Conservation (phyloP, 2,797 vertebrate species). For the Danio choprae region DNA sequence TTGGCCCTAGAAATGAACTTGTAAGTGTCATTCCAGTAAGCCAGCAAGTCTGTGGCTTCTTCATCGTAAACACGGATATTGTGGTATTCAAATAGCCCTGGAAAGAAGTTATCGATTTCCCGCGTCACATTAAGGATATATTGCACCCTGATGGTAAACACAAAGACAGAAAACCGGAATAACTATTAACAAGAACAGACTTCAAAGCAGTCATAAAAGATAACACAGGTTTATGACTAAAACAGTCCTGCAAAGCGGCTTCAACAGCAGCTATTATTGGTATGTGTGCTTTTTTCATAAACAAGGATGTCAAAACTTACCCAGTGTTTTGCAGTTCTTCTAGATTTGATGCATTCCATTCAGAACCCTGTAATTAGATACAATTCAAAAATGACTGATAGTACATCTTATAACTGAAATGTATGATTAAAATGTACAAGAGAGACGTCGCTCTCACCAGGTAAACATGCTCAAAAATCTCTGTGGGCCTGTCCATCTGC, state of each 20-base stretch:
- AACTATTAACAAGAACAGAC: constrained; percentile 20
- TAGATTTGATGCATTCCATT: constrained; percentile 98
- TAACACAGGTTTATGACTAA: background rate
- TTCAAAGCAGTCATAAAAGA: background rate
- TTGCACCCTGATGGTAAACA: constrained; percentile 78
- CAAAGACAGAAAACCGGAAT: background rate
- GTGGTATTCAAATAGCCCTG: constrained; percentile 94
- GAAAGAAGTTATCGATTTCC: constrained; percentile 99
- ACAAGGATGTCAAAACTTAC: constrained; percentile 75
- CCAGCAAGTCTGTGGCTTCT: constrained; percentile 95
- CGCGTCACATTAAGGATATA: constrained; percentile 97
- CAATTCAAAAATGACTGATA: background rate
- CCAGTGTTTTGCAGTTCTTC: constrained; percentile 97
- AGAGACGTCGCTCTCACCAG: constrained; percentile 79
- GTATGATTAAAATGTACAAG: background rate
- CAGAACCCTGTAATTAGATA: constrained; percentile 85
- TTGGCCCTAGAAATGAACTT: constrained; percentile 99
- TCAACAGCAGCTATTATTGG: background rate
- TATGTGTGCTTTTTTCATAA: background rate
- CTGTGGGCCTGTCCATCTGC: constrained; percentile 98
- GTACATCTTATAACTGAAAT: background rate
- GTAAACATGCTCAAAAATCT: constrained; percentile 97
- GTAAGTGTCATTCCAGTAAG: constrained; percentile 98
- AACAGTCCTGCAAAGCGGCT: background rate
- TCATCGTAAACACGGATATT: constrained; percentile 97